phyloP scores from a whole-genome alignment of 2,113 vertebrate species.

The Regulus satrapa region DNA sequence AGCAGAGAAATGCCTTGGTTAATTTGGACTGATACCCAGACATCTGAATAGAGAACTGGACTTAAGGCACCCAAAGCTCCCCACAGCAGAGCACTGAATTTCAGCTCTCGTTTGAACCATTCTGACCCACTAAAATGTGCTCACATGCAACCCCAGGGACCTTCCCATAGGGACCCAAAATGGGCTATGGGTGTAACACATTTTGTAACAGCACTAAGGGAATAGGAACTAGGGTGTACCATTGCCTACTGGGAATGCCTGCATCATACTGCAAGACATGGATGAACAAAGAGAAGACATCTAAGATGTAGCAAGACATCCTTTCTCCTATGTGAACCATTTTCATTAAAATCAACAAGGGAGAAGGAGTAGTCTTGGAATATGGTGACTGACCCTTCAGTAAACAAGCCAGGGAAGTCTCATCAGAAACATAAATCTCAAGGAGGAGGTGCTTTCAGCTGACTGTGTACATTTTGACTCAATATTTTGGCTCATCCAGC shows the following conservation, averaged over 20 bases:
- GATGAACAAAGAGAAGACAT: background rate
- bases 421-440: background rate
- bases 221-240: background rate
- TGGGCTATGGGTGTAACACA: background rate
- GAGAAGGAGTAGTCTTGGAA: background rate
- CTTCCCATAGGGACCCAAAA: background rate
- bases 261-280: rapidly evolving
- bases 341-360: background rate
- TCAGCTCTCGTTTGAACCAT: background rate
- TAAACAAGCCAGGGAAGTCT: background rate
- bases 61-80: background rate
- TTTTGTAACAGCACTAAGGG: background rate
- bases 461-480: background rate
- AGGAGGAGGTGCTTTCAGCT: background rate
- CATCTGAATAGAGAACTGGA: background rate
- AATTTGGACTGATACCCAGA: background rate
- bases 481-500: background rate
- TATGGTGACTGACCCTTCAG: background rate
- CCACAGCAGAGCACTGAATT: background rate
- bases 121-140: background rate
- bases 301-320: background rate
- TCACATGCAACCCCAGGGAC: background rate
- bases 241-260: background rate
- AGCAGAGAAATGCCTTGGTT: background rate
- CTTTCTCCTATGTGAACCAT: background rate